Base-by-base conservation (phyloP, 2,113 vertebrate species). In the Cinclus mexicanus region DNA sequence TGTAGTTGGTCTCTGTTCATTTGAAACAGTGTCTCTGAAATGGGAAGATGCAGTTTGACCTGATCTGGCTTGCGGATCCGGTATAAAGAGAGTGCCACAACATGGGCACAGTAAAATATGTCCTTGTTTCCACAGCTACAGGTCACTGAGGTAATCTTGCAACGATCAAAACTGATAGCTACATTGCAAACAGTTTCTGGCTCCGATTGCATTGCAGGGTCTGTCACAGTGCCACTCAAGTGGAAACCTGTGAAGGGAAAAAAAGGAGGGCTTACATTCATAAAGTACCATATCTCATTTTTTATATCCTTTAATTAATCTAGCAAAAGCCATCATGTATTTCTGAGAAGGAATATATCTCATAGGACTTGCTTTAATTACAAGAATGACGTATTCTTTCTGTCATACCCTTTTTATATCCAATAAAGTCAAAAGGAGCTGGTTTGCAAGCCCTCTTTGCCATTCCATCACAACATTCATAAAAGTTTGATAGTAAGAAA, bases 51-150 rank as follows among this genome's bases (percentile, higher is more conserved):
- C 92, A 99, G 98, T 97, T 99, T 99, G 98, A 99, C 99, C 98
- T 99, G 98, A 97, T 99, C 99, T 79, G 99, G 99, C 98, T 99
- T 99, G 97, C 99, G 99, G 96, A 99, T 99, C 93, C 99, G 98
- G 96, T 99, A 99, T 97, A 99, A 98, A 81, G 99, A 99, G 49
- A 99, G 98, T 56, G 99, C 99, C 97, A 99, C 99, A 95, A 99
- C 99, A 1, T 99, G 99, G 12, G 99, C 99, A 96, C 99, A 99
- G 90, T 99, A 99, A 98, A 99, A 99, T 98, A 99, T 99, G 99
- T 99, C 99, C 97, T 99, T 99, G 98, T 99, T 99, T 98, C 99
- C 99, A 94, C 99, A 99, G 96, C 99, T 99, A 97, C 99, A 99
- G 76, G 99, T 99, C 96, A 99, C 99, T 64, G 99, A 99, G 84